Conservation (phyloP, 2,113 vertebrate species). For the Lagenorhynchus albirostris region DNA sequence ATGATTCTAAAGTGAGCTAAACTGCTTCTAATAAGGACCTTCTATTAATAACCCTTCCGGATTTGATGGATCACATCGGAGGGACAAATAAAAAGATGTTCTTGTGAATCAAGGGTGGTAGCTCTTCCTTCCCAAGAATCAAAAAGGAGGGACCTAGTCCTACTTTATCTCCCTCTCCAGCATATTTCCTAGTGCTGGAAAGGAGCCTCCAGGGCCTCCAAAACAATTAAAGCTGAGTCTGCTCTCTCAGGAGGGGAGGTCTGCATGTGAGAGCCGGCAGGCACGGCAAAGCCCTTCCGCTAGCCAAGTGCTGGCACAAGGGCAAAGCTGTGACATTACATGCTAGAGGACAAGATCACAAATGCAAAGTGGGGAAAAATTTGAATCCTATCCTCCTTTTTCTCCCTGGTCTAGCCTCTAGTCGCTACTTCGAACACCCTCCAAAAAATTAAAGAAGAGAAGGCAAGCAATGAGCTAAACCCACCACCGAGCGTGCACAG, state of each 20-base stretch:
- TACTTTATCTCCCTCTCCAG: neutral
- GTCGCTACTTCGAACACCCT: neutral
- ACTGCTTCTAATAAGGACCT: constrained; percentile 67
- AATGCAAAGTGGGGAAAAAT: neutral
- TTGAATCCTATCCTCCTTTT: neutral
- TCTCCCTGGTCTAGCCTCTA: neutral
- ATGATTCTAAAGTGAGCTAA: constrained; percentile 63
- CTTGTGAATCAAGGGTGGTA: neutral
- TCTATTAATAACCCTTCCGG: constrained; percentile 61
- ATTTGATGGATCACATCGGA: constrained; percentile 50
- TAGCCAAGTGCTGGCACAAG: constrained; percentile 8
- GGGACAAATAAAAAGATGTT: constrained; percentile 66
- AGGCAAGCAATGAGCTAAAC: neutral
- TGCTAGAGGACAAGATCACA: neutral
- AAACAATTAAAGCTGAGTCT: constrained; percentile 26
- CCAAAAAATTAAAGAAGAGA: neutral
- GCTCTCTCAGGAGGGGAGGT: constrained; percentile 7
- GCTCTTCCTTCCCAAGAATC: neutral
- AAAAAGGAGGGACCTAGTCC: neutral
- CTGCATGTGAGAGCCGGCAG: constrained; percentile 39
- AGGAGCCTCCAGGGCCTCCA: neutral
- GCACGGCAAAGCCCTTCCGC: constrained; percentile 24
- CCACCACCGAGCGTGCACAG: constrained; percentile 16
- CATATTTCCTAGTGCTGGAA: constrained; percentile 19
- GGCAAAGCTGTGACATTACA: neutral